Evolutionary conservation across 2,797 vertebrate genomes (phyloP), one percentile per base, ranked within the genome.

Genomic region (Myotis findleyi): DNA sequence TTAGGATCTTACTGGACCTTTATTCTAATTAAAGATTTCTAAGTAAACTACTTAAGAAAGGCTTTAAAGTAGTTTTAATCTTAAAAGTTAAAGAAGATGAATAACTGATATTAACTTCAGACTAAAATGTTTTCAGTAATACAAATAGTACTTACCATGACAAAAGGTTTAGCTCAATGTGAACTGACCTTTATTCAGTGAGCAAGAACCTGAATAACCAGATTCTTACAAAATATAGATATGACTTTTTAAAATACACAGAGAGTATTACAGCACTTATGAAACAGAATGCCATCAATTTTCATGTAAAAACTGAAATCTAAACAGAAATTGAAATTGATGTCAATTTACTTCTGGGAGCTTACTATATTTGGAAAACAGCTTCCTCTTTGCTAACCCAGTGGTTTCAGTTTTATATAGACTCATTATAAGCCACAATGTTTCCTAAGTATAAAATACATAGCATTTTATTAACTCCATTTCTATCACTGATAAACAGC

Each of bases 361-460:
- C 51, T 84, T 90, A 79, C 10, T 96, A 36, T 62, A 87, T 87
- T 94, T 95, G 87, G 92, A 87, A 90, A 84, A 84, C 71, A 87
- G 0, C 44, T 96, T 97, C 87, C 96, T 96, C 66, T 75, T 93
- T 62, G 87, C 82, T 17, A 51, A 41, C 4, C 38, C 25, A 93
- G 76, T 93, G 21, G 93, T 83, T 95, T 97, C 83, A 94, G 49
- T n/a, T 69, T 57, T 90, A 27, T 87, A 95, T 95, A 91, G 51
- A 96, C 77, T 89, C 85, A 94, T 55, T 10, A 20, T 91, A 55
- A 88, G 57, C 75, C 85, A 93, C 85, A 95, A 5, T 87, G 83
- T 95, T 92, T 97, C 81, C 92, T 89, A 82, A 96, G 18, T 27
- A 95, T 68, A 97, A 94, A 96, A 95, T 88, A 86, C 3, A 1